These are phyloP conservation scores for Epirrita christyi DNA, from an alignment of 2,888 invertebrate species.

Conservation along the genomic window DNA sequence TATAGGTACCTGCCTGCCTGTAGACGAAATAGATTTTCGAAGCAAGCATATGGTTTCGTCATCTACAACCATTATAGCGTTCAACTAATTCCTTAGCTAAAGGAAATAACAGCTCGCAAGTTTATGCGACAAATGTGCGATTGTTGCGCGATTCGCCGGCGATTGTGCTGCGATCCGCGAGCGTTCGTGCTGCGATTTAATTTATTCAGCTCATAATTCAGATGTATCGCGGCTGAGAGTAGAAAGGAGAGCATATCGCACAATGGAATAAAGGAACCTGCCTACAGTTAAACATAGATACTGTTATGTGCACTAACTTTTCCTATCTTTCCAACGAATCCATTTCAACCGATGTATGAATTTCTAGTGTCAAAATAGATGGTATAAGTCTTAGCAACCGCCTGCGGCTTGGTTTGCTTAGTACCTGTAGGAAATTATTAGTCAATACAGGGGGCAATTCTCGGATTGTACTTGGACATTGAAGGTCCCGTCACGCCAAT, in stretches of 20 bases:
- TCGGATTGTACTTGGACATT: no score
- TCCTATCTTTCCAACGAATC: no score
- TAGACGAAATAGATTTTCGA: no score
- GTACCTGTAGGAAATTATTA: no score
- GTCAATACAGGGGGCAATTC: no score
- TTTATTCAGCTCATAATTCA: conserved; percentile 63
- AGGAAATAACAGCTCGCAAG: conserved; percentile 40
- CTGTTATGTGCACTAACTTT: no score
- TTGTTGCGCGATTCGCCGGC: conserved; percentile 33
- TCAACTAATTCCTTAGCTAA: conserved; percentile 48
- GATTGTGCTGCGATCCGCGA: conserved; percentile 46
- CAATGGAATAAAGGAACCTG: conserved; percentile 15
- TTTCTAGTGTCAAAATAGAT: no score
- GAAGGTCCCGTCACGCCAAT: no score
- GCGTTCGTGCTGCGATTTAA: conserved; percentile 52
- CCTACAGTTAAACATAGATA: not conserved
- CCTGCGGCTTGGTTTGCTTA: no score
- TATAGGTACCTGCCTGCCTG: no score
- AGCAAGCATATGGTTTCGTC: conserved; percentile 24
- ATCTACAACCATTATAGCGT: conserved; percentile 23
- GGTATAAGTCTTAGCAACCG: no score
- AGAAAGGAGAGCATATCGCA: conserved; percentile 47
- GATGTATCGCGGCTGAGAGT: conserved; percentile 48
- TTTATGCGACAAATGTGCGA: conserved; percentile 53
- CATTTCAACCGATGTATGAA: no score